These are phyloP conservation scores for Paracentrotus lividus DNA, from an alignment of 53 echinoderm and acorn worm genomes.

Conservation along the genomic window DNA sequence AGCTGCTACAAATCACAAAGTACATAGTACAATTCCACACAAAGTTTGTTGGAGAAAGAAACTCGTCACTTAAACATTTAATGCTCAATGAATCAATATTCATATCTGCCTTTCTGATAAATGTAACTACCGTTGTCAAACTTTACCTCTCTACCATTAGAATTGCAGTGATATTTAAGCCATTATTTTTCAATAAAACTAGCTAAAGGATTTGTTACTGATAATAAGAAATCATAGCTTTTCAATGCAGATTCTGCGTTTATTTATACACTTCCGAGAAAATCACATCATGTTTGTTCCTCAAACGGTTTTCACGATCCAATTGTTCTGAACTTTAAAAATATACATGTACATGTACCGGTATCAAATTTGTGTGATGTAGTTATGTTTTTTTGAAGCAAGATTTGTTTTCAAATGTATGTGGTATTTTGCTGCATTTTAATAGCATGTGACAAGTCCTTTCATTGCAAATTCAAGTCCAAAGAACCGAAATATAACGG, in stretches of 20 bases:
- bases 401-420: not conserved
- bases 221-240: not conserved
- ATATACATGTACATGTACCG: not conserved
- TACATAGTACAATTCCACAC: not conserved
- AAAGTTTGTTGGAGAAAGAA: not conserved
- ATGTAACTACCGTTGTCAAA: not conserved
- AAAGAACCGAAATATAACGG: not conserved
- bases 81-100: not conserved
- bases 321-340: not conserved
- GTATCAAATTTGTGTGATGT: not conserved
- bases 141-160: not conserved
- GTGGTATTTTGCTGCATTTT: not conserved
- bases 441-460: not conserved
- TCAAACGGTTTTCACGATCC: not conserved
- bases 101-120: not conserved
- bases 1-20: not conserved
- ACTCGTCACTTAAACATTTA: not conserved
- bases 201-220: not conserved
- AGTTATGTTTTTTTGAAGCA: not conserved
- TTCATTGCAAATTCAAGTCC: constrained; percentile 45
- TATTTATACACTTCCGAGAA: not conserved
- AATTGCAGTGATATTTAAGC: not conserved
- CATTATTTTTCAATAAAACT: not conserved
- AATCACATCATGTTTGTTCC: not conserved
- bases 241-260: not conserved